Evolutionary conservation across 2,113 vertebrate species (phyloP).

Genomic region (Varanus komodoensis): DNA sequence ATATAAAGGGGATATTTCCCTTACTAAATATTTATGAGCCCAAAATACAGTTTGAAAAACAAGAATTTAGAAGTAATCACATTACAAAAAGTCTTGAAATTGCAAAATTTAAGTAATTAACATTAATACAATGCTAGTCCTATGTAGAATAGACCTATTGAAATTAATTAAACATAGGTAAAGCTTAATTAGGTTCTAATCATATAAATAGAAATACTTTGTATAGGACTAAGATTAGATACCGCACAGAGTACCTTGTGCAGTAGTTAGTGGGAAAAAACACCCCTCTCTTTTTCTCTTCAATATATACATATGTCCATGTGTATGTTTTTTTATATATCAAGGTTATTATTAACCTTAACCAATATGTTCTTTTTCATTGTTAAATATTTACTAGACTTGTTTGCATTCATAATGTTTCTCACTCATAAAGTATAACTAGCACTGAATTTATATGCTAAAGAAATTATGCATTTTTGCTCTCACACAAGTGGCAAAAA

Average conservation of each 20-base stretch:
- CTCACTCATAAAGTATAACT: conserved; percentile 33
- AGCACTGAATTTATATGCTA: conserved; percentile 45
- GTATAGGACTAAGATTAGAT: neutral
- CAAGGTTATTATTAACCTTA: conserved; percentile 34
- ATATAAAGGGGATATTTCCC: conserved; percentile 7
- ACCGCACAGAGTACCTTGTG: conserved; percentile 5
- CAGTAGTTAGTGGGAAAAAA: neutral
- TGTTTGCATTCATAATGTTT: conserved; percentile 1
- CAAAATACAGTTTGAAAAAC: conserved; percentile 16
- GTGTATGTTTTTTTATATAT: conserved; percentile 7
- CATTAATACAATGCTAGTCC: neutral
- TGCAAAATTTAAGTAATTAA: neutral
- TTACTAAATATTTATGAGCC: conserved; percentile 12
- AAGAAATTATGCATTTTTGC: conserved; percentile 37
- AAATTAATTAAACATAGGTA: no score
- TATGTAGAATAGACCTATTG: no score
- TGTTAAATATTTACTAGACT: conserved; percentile 20
- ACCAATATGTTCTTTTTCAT: conserved; percentile 22
- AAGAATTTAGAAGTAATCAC: conserved; percentile 37
- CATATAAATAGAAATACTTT: no score
- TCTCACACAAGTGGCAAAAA: conserved; percentile 43
- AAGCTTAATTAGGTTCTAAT: no score
- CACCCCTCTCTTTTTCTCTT: conserved; percentile 1
- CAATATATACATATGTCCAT: neutral
- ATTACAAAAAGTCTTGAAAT: conserved; percentile 31